These are phyloP conservation scores for chimpanzee (Pan troglodytes) DNA, from an alignment of 2,113 vertebrate species.

Conservation along the genomic window DNA sequence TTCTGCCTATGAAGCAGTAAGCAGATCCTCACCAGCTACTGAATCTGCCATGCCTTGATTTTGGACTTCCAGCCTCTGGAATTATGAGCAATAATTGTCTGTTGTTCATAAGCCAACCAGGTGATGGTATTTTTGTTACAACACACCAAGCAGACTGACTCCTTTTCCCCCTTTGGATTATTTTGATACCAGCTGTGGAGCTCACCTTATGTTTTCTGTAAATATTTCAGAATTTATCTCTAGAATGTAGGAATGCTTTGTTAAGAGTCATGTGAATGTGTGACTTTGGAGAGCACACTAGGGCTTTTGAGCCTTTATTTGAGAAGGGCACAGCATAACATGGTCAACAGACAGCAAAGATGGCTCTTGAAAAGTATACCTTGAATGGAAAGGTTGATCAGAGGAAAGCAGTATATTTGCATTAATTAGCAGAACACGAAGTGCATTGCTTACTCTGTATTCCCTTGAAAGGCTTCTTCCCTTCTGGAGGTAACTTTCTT, in stretches of 20 bases:
- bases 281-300: background rate
- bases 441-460: background rate
- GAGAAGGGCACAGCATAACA: accelerated
- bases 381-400: background rate
- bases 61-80: background rate
- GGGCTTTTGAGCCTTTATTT: background rate
- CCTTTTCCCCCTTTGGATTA: background rate
- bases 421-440: background rate
- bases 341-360: background rate
- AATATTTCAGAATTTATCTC: background rate
- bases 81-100: background rate
- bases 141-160: background rate
- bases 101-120: background rate
- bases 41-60: background rate
- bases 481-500: background rate
- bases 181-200: background rate
- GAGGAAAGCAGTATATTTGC: accelerated
- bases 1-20: background rate
- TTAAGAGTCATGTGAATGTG: background rate
- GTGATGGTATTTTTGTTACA: background rate
- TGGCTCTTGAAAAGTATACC: background rate
- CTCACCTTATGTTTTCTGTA: background rate
- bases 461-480: background rate
- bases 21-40: background rate
- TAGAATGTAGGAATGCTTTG: too few relatives aligned